Conservation (phyloP, 2,113 vertebrate species). For the Tragulus kanchil region DNA sequence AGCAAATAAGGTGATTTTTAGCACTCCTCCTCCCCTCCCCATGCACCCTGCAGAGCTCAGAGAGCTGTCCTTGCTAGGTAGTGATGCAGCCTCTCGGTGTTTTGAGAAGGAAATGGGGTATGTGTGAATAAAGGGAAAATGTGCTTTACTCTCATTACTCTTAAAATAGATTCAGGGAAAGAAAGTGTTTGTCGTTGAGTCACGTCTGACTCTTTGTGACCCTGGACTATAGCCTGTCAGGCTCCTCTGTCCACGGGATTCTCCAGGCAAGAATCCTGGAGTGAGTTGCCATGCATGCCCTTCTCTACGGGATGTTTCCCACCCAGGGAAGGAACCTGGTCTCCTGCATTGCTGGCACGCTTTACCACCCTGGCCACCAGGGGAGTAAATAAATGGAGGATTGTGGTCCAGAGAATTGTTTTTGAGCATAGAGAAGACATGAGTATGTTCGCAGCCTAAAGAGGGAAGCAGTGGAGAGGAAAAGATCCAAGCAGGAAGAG, state of each 20-base stretch:
- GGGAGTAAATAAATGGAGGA: neutral
- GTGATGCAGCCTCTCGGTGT: neutral
- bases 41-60: accelerated
- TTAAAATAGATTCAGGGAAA: neutral
- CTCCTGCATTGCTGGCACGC: neutral
- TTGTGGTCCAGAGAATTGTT: neutral
- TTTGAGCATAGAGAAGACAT: neutral
- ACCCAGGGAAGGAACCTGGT: neutral
- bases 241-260: neutral
- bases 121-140: neutral
- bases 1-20: too few relatives aligned
- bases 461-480: neutral
- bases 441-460: neutral
- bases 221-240: neutral
- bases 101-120: neutral
- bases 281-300: neutral
- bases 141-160: neutral
- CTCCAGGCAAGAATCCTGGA: neutral
- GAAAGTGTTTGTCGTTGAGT: neutral
- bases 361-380: neutral
- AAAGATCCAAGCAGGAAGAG: too few relatives aligned
- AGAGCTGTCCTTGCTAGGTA: neutral
- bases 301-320: neutral
- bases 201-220: neutral
- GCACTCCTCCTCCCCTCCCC: too few relatives aligned